phyloP scores from a whole-genome alignment of 2,888 invertebrate species.

The Bembecia ichneumoniformis region DNA sequence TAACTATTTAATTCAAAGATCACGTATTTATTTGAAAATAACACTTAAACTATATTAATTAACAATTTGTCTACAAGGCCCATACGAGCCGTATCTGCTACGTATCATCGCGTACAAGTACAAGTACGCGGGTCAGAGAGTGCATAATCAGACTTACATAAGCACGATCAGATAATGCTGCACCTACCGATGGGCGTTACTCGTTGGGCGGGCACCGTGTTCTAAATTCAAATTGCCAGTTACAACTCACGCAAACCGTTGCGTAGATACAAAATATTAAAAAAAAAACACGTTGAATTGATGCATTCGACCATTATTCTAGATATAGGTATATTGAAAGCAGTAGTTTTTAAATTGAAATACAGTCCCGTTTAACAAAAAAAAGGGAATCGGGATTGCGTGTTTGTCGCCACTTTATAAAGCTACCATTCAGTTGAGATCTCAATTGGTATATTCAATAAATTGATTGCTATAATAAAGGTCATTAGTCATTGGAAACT shows the following conservation, averaged over 20 bases:
- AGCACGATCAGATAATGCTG: slow-evolving; percentile 48
- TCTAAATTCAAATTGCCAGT: slow-evolving; percentile 63
- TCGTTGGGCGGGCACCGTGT: slow-evolving; percentile 41
- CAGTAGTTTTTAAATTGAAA: slow-evolving; percentile 25
- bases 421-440: slow-evolving; percentile 50
- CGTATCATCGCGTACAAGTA: slow-evolving; percentile 14
- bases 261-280: slow-evolving; percentile 27
- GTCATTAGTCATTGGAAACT: slow-evolving; percentile 60
- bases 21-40: too few species aligned
- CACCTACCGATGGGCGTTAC: slow-evolving; percentile 47
- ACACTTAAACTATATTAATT: too few species aligned
- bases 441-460: slow-evolving; percentile 57
- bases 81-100: slow-evolving; percentile 5
- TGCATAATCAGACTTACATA: slow-evolving; percentile 57
- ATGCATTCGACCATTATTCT: background rate
- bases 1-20: too few species aligned
- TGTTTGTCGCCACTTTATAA: slow-evolving; percentile 48
- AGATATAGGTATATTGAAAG: too few species aligned
- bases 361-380: slow-evolving; percentile 16
- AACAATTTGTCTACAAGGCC: too few species aligned
- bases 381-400: slow-evolving; percentile 33
- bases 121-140: slow-evolving; percentile 37
- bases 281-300: background rate
- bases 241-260: slow-evolving; percentile 48
- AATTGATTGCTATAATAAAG: slow-evolving; percentile 64